Base-by-base conservation (phyloP, 2,888 invertebrate genomes). In the Eurois occulta region DNA sequence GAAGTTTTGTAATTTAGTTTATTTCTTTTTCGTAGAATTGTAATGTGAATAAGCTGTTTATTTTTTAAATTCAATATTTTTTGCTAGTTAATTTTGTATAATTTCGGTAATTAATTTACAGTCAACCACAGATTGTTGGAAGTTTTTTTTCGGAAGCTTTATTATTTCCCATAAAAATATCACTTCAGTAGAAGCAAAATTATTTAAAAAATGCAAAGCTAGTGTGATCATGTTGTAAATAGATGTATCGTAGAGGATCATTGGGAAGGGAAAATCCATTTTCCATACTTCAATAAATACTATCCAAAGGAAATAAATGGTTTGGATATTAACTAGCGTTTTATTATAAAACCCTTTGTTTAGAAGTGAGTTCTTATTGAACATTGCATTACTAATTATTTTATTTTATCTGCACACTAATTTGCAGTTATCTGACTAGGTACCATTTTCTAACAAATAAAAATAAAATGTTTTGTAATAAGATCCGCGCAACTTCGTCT, bases 221-320 rank as follows among this genome's bases (percentile, higher is more conserved):
- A 90, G 89, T 89, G 89, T 90, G 84, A 89, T 91, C 87, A 84
- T 88, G 75, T 86, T 89, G 88, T 90, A 90, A 78, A 91, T 90
- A 91, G 81, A 86, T 85, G 88, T 87, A 91, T 85, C 88, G 88
- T 90, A 90, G 86, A 89, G 90, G 86, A 87, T 84, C 76, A 86
- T 86, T 86, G 86, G 86, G 87, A 87, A 89, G 87, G 80, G 86
- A 87, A 79, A 84, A 87, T 86, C 89, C 87, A 89, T 90, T 91
- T 91, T 91, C 90, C 90, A 91, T 89, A 89, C 88, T 89, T 91
- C 90, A 90, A 90, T 60, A 48, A 79, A 73, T 80, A 91, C 89
- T 90, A 92, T 93, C 90, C 90, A 91, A 91, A 91, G 85, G 84
- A 80, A 90, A 94, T 93, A 94, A 93, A 94, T 78, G 67, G 86